Base-by-base conservation (phyloP, 2,113 vertebrate genomes). In the Ia io region DNA sequence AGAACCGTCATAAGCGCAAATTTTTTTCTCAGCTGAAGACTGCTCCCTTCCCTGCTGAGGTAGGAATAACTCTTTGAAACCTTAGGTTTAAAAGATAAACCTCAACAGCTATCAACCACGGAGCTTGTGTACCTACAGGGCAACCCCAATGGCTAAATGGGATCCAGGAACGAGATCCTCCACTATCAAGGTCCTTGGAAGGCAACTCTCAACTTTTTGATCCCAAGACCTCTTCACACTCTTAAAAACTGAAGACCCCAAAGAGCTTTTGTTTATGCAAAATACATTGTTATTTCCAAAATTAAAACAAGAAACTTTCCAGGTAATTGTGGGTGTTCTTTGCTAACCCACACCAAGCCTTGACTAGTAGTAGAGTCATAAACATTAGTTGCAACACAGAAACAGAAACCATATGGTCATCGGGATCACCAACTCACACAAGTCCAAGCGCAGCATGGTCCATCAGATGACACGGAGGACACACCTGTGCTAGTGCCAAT, bases 311-410 rank as follows among this genome's bases (percentile, higher is more conserved):
- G 1, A 49, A n/a, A 17, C 9, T 30, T 35, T 89, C 28, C 42
- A 56, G 49, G 10, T 16, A 80, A 44, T 0, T 25, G 35, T 9
- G 6, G 18, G 7, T 12, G 28, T 42, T 47, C 59, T 63, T 11
- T 30, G 35, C 69, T 12, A n/a, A 22, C 8, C 32, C 10, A 35
- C 40, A 16, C 35, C 9, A 3, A 25, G 9, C 23, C 42, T 9
- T 0, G 1, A 22, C 61, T 30, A 53, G 44, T 0, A 16, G 6
- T 0, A 37, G 30, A 13, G 35, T 30, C 22, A 4, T 17, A 28
- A 61, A n/a, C 59, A n/a, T 35, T 2, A 30, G 11, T 7, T 20
- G 23, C 17, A 12, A 20, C 14, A 2, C 1, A 5, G 56, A 49
- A 13, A 47, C 30, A 32, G 42, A 16, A 53, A 9, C 25, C 1